These are phyloP conservation scores for Brachionus rubens DNA, from an alignment of 1,140 invertebrate genomes.

Conservation along the genomic window DNA sequence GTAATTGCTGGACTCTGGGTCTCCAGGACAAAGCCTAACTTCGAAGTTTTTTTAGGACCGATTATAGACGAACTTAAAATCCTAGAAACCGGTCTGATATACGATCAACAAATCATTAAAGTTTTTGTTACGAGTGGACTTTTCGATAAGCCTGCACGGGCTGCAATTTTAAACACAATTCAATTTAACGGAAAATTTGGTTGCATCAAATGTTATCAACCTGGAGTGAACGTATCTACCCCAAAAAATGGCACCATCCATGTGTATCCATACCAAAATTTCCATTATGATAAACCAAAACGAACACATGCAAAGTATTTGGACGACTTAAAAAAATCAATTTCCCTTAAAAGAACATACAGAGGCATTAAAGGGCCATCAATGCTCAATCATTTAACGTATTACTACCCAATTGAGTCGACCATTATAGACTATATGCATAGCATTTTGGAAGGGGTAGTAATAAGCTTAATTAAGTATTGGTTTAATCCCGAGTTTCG, in stretches of 20 bases:
- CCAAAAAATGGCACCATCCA: neutral
- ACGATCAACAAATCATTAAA: neutral
- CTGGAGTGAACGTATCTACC: no score
- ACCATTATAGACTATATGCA: neutral
- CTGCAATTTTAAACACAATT: no score
- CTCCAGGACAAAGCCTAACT: neutral
- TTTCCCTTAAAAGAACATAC: neutral
- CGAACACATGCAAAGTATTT: neutral
- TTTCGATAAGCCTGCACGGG: conserved; percentile 6
- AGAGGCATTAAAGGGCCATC: neutral
- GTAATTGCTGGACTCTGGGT: neutral
- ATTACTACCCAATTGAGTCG: neutral
- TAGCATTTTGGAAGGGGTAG: neutral
- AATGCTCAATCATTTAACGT: neutral
- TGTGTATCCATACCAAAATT: neutral
- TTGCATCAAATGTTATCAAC: no score
- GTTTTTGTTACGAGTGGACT: neutral
- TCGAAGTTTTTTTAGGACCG: neutral
- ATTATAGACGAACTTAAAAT: neutral
- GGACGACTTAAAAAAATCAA: neutral
- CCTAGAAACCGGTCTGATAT: neutral
- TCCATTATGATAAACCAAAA: neutral
- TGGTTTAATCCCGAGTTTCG: neutral
- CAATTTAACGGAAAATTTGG: no score
- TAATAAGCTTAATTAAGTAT: neutral